Conservation (phyloP, 2,113 vertebrate species). For the Sylvilagus bachmani region DNA sequence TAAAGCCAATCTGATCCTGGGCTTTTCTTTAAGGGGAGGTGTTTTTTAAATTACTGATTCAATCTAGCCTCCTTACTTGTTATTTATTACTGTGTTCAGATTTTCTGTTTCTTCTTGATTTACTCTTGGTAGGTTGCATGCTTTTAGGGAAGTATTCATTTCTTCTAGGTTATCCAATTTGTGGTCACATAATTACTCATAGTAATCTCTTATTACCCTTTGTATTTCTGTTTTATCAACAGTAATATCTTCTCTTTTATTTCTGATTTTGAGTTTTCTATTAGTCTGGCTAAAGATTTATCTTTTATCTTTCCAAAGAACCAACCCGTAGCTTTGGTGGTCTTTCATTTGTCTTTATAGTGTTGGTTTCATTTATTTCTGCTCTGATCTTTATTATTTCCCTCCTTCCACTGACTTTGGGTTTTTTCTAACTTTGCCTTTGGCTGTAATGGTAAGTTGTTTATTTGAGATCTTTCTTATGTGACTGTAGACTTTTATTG, state of each 20-base stretch:
- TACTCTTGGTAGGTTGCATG: not conserved
- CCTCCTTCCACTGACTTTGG: not conserved
- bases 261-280: not conserved
- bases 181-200: not conserved
- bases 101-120: not conserved
- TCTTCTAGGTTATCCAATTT: not conserved
- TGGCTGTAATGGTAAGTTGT: not conserved
- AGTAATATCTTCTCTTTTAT: not conserved
- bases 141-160: not conserved
- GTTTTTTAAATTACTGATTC: too few relatives aligned
- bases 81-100: not conserved
- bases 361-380: not conserved
- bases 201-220: not conserved
- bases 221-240: not conserved
- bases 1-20: not conserved
- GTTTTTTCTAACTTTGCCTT: not conserved
- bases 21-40: not conserved
- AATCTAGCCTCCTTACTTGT: not conserved
- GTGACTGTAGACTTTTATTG: not conserved
- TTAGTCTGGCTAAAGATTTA: not conserved
- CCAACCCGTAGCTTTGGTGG: not conserved
- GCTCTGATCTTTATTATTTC: not conserved
- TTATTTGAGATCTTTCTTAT: not conserved
- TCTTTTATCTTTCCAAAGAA: not conserved
- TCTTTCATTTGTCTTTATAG: not conserved